phyloP scores from a whole-genome alignment of 92 coral and sea anemone genomes.

The Paragorgia papillata region DNA sequence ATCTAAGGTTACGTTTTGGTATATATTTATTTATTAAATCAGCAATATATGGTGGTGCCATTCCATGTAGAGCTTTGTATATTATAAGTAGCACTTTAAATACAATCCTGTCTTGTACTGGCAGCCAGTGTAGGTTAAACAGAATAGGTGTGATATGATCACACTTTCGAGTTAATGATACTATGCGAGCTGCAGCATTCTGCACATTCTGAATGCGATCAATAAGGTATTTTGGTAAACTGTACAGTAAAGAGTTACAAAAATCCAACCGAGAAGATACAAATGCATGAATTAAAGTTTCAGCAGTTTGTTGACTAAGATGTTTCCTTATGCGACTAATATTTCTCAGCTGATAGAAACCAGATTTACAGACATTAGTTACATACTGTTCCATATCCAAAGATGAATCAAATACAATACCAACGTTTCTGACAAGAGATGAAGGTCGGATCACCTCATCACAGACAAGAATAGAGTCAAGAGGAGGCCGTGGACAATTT shows the following conservation, averaged over 20 bases:
- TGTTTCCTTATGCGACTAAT: constrained; percentile 14
- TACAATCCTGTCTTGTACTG: background rate
- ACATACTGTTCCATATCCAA: constrained; percentile 52
- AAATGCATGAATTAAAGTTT: constrained; percentile 12
- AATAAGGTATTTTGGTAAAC: background rate
- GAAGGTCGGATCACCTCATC: constrained; percentile 48
- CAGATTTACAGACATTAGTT: constrained; percentile 46
- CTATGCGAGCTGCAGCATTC: constrained; percentile 26
- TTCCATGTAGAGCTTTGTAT: constrained; percentile 7
- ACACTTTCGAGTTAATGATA: background rate
- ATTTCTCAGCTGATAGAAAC: constrained; percentile 31
- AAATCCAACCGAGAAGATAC: background rate
- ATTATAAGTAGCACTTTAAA: background rate
- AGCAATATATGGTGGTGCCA: background rate
- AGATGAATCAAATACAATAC: constrained; percentile 41
- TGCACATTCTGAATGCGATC: constrained; percentile 1
- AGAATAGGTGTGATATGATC: constrained; percentile 10
- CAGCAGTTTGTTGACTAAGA: background rate
- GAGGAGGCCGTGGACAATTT: background rate
- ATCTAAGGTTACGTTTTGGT: background rate
- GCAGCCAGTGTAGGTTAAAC: background rate
- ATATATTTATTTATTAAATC: background rate
- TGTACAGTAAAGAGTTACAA: background rate
- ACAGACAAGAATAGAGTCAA: background rate
- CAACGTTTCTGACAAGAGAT: constrained; percentile 43